A percentile compares a stretch with the other conserved stretches of the same genome.
These are phyloP conservation scores for Notamacropus eugenii DNA, from an alignment of 2,797 vertebrate genomes.

Conservation along the genomic window DNA sequence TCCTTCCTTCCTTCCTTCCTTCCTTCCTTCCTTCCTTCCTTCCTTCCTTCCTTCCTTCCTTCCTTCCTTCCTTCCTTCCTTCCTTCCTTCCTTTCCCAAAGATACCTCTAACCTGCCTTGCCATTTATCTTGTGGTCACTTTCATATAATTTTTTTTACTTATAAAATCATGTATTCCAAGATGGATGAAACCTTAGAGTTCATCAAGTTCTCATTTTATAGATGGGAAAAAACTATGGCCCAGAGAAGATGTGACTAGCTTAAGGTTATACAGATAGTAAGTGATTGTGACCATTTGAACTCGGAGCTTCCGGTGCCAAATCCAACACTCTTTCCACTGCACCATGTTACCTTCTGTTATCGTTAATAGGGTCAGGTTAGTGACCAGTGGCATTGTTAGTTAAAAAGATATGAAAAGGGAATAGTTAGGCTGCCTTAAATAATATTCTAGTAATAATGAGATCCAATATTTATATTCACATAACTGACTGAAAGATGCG, in stretches of 20 bases:
- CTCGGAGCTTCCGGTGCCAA: neutral
- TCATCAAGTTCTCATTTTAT: neutral
- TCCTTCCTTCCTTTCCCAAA: neutral
- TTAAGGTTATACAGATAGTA: neutral
- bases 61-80: too few relatives aligned
- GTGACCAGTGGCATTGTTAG: neutral
- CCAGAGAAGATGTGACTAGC: neutral
- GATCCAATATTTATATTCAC: neutral
- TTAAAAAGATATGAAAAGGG: too few relatives aligned
- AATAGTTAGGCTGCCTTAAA: too few relatives aligned
- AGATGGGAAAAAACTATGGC: neutral
- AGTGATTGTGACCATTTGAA: neutral
- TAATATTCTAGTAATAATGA: neutral
- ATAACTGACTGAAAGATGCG: neutral
- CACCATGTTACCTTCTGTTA: neutral
- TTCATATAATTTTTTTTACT: neutral
- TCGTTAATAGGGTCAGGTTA: neutral
- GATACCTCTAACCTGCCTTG: neutral
- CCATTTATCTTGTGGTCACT: neutral
- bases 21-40: too few relatives aligned
- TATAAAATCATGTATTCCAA: neutral
- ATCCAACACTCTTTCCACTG: too few relatives aligned
- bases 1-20: neutral
- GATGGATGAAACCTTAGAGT: neutral
- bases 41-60: neutral